Base-by-base conservation (phyloP, 2,113 vertebrate genomes). In the Macaca nemestrina region DNA sequence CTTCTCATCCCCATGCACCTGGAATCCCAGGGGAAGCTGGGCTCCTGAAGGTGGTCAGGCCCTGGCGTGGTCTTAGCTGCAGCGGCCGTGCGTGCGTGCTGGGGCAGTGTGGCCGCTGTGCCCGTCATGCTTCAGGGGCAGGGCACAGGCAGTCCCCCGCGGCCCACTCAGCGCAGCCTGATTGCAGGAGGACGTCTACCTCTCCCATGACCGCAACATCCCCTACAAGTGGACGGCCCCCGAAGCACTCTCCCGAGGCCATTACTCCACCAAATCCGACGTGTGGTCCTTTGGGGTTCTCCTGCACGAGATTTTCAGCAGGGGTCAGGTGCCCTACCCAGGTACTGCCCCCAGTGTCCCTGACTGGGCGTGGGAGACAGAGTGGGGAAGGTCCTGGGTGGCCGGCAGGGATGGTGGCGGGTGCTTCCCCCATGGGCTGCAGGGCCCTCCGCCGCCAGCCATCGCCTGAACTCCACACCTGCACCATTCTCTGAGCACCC, bases 191-290 rank as follows among this genome's bases (percentile, higher is more conserved):
- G 98, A 98, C 2, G 91, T 98, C 79, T 99, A 99, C 86, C 82
- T 99, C 55, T 98, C 98, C 5, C 90, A 98, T 0, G 97, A 99
- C 16, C 98, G 98, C 92, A 99, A 98, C 86, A 98, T 99, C 57
- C 99, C 99, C 52, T 99, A 98, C 96, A 99, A 99, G 96, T 99
- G 99, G 99, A 98, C 98, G 0, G 99, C 99, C 5, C 99, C 99
- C 0, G 99, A 99, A 83, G 99, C 99, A 12, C 98, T 99, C 84
- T 98, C 98, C 93, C 97, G 98, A 1, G 99, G 99, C 2, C 98
- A 72, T 35, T 99, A 99, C 97, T 99, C 99, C 90, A 98, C 68
- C 97, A 99, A 99, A 80, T 99, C 99, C 0, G 99, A 99, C 5
- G 97, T 99, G 20, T 99, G 99, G 99, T 99, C 99, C 8, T 99